Percentiles rank a stretch among this genome's conserved stretches.
Conservation (phyloP, 1,140 invertebrate genomes). For the Macrosteles quadrilineatus region DNA sequence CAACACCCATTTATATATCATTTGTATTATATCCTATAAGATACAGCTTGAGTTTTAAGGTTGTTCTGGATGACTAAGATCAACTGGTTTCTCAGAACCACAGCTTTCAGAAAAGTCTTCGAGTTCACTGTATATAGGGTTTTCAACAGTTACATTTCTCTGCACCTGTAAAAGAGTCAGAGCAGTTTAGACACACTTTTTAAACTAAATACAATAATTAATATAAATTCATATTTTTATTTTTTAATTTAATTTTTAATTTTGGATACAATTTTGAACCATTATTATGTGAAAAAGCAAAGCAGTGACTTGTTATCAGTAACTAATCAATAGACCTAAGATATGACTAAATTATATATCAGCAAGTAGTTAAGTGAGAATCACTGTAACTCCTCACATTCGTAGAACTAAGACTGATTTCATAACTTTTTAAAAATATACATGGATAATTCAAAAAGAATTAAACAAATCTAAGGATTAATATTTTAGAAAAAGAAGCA, state of each 20-base stretch:
- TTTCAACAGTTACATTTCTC: background rate
- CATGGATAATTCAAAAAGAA: constrained; percentile 5
- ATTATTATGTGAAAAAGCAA: background rate
- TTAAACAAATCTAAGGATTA: background rate
- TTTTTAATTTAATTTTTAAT: background rate
- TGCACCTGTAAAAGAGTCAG: background rate
- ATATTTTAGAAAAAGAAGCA: background rate
- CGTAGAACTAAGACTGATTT: background rate
- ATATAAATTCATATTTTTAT: background rate
- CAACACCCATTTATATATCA: too few relatives aligned
- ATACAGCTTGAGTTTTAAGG: too few relatives aligned
- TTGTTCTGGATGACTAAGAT: too few relatives aligned
- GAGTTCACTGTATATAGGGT: background rate
- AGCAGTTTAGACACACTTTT: background rate
- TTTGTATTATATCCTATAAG: too few relatives aligned
- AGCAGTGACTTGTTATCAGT: background rate
- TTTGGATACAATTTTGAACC: background rate
- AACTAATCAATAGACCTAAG: background rate
- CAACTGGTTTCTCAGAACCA: too few relatives aligned
- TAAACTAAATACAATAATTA: background rate
- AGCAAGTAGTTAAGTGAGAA: background rate
- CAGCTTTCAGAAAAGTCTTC: background rate
- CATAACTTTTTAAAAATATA: background rate
- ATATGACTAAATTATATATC: background rate
- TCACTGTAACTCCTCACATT: background rate